phyloP scores from a whole-genome alignment of 2,888 invertebrate species.

The Anaspis maculata region DNA sequence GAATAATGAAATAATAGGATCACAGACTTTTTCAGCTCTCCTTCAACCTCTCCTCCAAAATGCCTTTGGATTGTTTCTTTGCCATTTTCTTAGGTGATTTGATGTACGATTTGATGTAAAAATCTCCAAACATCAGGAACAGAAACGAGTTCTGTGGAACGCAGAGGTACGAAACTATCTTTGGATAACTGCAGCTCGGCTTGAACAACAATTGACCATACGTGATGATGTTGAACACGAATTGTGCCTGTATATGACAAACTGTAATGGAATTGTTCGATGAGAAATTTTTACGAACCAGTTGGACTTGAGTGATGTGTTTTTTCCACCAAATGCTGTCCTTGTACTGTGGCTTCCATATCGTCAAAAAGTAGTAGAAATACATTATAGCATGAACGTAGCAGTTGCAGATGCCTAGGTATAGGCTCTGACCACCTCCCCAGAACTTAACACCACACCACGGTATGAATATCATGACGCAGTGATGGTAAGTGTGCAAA shows the following conservation, averaged over 20 bases:
- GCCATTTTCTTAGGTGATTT: no score
- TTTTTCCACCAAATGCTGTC: no score
- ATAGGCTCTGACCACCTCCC: conserved; percentile 59
- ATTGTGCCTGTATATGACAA: conserved; percentile 50
- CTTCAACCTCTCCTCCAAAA: no score
- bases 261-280: no score
- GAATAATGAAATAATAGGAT: no score
- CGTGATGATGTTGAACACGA: conserved; percentile 52
- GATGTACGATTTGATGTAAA: conserved; percentile 57
- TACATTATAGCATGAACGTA: conserved; percentile 79
- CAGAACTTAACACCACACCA: conserved; percentile 57
- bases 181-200: conserved; percentile 52
- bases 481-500: conserved; percentile 80
- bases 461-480: conserved; percentile 63
- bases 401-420: conserved; percentile 60
- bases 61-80: no score
- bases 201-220: conserved; percentile 43
- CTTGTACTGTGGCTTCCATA: conserved; percentile 67
- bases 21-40: no score
- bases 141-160: conserved; percentile 60
- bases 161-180: conserved; percentile 47
- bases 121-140: conserved; percentile 57
- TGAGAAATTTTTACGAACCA: conserved; percentile 54
- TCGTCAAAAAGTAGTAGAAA: conserved; percentile 68
- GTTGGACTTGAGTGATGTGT: conserved; percentile 76